Conservation (phyloP, 2,797 vertebrate species). For the Psittacula derbiana region DNA sequence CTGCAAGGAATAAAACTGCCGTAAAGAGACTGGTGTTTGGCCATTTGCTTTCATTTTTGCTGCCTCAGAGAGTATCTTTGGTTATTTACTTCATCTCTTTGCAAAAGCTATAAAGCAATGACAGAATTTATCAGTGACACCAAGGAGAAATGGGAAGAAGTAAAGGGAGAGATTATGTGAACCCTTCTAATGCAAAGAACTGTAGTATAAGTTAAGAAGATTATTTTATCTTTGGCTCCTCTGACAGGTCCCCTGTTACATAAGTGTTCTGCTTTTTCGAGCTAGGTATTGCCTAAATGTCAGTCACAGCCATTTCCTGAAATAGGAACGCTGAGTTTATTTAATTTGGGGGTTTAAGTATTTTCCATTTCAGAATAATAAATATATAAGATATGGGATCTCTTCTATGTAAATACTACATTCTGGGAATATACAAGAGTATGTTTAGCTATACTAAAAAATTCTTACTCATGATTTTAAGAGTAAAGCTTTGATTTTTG, state of each 20-base stretch:
- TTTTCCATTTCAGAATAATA: constrained; percentile 70
- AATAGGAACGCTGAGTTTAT: constrained; percentile 55
- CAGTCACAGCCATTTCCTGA: constrained; percentile 61
- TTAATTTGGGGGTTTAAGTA: constrained; percentile 54
- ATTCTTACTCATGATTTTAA: constrained; percentile 50
- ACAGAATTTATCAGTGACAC: background rate
- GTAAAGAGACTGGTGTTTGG: background rate
- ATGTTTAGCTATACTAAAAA: constrained; percentile 19
- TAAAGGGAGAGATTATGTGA: background rate
- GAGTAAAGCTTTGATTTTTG: constrained; percentile 39
- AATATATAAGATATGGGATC: constrained; percentile 56
- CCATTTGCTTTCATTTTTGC: background rate
- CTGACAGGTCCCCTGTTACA: constrained; percentile 48
- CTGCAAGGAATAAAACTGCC: background rate
- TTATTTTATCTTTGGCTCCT: constrained; percentile 40
- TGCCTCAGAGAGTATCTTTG: background rate
- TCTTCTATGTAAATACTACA: background rate
- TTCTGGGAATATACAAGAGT: constrained; percentile 3
- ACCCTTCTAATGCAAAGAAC: background rate
- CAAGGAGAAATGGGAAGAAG: background rate
- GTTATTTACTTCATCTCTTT: background rate
- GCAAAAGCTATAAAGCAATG: background rate
- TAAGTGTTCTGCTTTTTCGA: constrained; percentile 45
- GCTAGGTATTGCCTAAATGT: background rate
- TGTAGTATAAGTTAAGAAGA: constrained; percentile 28